Evolutionary conservation across 2,113 vertebrate genomes (phyloP), one percentile per base, ranked within the genome.

Genomic region (Grus americana): DNA sequence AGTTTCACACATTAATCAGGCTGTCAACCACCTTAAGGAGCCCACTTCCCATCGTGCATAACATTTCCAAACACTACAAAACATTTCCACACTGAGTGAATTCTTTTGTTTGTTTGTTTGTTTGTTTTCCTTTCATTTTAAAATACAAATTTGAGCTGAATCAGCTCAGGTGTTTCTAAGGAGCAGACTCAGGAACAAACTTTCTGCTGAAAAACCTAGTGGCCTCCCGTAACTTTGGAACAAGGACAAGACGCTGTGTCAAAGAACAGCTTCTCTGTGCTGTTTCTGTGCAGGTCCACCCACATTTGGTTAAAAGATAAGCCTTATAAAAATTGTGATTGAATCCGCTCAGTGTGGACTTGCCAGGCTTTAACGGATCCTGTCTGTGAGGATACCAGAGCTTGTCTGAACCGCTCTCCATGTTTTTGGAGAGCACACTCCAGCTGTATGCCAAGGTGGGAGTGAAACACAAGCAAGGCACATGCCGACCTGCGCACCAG

Each of bases 401-500:
- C 67, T 5, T 1, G 1, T 67, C 40, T 72, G 80, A 59, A 68
- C 29, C 16, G 22, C 80, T 34, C 52, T 46, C 32, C 62, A 6
- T 11, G 21, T 44, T 59, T 79, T 5, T 18, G 58, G 58, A 79
- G 49, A 59, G n/a, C 24, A 55, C 46, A 34, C 46, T 75, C 5
- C 50, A 75, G 52, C 38, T 71, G 36, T 30, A 55, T 40, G 17
- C 46, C 22, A 36, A 27, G 23, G 30, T 2, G 6, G 75, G 38
- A 75, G 42, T 58, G 1, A 2, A 44, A 40, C 50, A 82, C 4
- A 4, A 74, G 50, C 21, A 57, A 71, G 57, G 66, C 30, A 61
- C 0, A 3, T 66, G 30, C 12, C 0, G 1, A 49, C 23, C 15
- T 32, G 8, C 1, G 3, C 26, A n/a, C 19, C 49, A 26, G 20